Evolutionary conservation across 2,113 vertebrate genomes (phyloP), one percentile per base, ranked within the genome.

Genomic region (Calidris pygmaea): DNA sequence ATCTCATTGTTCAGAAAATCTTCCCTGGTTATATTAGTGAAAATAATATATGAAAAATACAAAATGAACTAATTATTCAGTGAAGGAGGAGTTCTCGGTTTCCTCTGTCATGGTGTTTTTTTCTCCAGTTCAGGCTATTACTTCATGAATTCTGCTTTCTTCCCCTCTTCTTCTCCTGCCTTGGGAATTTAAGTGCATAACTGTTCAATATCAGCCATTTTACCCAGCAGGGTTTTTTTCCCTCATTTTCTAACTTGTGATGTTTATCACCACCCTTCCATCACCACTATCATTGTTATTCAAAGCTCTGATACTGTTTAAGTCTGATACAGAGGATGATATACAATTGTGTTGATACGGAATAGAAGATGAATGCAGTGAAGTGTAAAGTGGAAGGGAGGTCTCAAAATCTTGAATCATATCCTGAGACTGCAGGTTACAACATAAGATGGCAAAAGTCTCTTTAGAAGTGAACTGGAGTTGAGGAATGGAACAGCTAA

Each of bases 161-260:
- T 75, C 10, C 13, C 1, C 1, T 0, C 8, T 24, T 58, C 4
- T 39, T 48, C 24, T 3, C 2, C 6, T 1, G 4, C 24, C 14
- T 45, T 39, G 27, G 27, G 37, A 74, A 55, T 30, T 60, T 26
- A 60, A 34, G 10, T 19, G 15, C 4, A 1, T 52, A 77, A 35
- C 41, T 66, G 4, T 58, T 87, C 24, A 66, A 24, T 41, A 52
- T 56, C 63, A 62, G 23, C 3, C 45, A 7, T 87, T 93, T 84
- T 55, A 53, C 18, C 6, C 20, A 8, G 7, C 17, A n/a, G 67
- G 23, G 22, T 13, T 17, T 82, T 67, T 68, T 50, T n/a, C 2
- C 16, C 16, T 35, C 5, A 1, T 74, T 84, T 92, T 78, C 22
- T 67, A 32, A 50, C 13, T n/a, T 43, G 4, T 19, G 22, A 29